phyloP scores from a whole-genome alignment of 1,140 invertebrate species.

The Plectrocnemia conspersa region DNA sequence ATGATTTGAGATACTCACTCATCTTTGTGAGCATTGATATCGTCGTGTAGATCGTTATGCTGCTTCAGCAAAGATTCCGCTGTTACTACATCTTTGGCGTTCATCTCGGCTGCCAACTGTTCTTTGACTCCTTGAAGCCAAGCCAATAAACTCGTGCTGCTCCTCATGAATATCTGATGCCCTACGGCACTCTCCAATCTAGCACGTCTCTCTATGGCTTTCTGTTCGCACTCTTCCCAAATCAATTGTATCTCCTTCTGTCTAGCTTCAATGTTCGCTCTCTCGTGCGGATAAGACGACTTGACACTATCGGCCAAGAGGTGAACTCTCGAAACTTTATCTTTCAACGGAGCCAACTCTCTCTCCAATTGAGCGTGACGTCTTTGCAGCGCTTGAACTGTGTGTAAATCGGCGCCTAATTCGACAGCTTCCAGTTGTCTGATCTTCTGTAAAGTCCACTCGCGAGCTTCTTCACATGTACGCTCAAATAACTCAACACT shows the following conservation, averaged over 20 bases:
- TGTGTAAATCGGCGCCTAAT: constrained; percentile 80
- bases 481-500: constrained; percentile 92
- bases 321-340: constrained; percentile 80
- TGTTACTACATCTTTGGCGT: constrained; percentile 81
- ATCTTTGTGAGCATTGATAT: constrained; percentile 86
- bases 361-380: constrained; percentile 85
- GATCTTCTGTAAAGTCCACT: constrained; percentile 94
- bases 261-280: constrained; percentile 74
- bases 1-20: constrained; percentile 57
- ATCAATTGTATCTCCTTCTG: constrained; percentile 82
- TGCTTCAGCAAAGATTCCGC: constrained; percentile 88
- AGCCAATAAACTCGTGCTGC: constrained; percentile 44
- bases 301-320: constrained; percentile 81
- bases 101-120: constrained; percentile 74
- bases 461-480: constrained; percentile 86
- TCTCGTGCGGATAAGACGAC: constrained; percentile 85
- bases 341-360: constrained; percentile 83
- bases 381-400: constrained; percentile 84
- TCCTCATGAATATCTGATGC: constrained; percentile 89
- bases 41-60: constrained; percentile 85
- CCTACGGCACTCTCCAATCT: constrained; percentile 89
- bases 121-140: constrained; percentile 65
- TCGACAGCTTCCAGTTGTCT: constrained; percentile 74
- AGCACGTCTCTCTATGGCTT: constrained; percentile 73
- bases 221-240: constrained; percentile 83